Percentiles rank a stretch among this genome's conserved stretches.
Evolutionary conservation across 2,888 invertebrate genomes (phyloP).

Genomic region (Morpho deidamia): DNA sequence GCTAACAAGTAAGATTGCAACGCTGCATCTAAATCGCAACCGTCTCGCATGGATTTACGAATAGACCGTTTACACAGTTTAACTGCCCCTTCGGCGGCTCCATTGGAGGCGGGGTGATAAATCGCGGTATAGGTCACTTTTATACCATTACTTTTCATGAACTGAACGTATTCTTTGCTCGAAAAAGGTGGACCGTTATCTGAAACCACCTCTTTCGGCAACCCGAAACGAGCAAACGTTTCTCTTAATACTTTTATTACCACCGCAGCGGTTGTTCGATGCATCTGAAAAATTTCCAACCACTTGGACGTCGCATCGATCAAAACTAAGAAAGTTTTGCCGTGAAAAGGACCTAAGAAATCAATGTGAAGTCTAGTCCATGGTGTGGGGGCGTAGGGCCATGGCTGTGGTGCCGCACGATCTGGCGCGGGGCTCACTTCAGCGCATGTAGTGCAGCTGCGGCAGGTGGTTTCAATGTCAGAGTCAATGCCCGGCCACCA

Average conservation of each 20-base stretch:
- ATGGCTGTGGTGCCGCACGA: conserved; percentile 22
- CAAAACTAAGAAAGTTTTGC: conserved; percentile 24
- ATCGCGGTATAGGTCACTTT: conserved; percentile 1
- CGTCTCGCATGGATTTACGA: conserved; percentile 15
- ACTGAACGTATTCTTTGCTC: conserved; percentile 20
- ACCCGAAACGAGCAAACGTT: conserved; percentile 26
- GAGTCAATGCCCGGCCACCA: conserved; percentile 15
- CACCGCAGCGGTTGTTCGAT: conserved; percentile 6
- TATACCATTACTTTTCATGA: neutral
- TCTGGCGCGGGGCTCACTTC: conserved; percentile 14
- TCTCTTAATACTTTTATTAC: conserved; percentile 20
- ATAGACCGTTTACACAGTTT: conserved; percentile 26
- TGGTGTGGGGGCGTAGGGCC: conserved; percentile 18
- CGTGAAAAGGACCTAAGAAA: neutral
- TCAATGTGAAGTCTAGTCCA: conserved; percentile 3
- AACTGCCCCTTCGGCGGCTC: conserved; percentile 26
- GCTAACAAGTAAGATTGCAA: conserved; percentile 2
- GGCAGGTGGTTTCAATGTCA: conserved; percentile 4
- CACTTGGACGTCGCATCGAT: conserved; percentile 27
- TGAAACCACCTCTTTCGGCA: conserved; percentile 27
- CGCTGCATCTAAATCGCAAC: conserved; percentile 11
- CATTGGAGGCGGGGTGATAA: conserved; percentile 25
- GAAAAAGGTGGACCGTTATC: conserved; percentile 31
- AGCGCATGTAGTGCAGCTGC: conserved; percentile 16
- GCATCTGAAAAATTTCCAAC: conserved; percentile 26